A percentile compares a stretch with the other conserved stretches of the same genome.
Evolutionary conservation across 2,888 invertebrate genomes (phyloP).

Genomic region (Amiota minor): DNA sequence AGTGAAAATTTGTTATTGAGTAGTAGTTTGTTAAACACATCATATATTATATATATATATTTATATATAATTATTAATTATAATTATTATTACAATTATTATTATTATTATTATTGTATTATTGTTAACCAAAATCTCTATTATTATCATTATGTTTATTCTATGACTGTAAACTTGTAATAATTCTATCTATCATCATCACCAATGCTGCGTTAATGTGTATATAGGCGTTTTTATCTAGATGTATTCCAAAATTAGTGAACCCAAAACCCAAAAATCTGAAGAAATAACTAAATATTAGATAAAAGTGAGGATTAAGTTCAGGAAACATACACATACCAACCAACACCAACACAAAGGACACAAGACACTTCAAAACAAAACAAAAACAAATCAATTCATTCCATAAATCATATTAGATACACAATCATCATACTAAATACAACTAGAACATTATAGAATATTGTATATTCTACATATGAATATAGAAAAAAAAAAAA

Average conservation of each 20-base stretch:
- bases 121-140: slow-evolving; percentile 62
- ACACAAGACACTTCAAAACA: not conserved
- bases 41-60: slow-evolving; percentile 8
- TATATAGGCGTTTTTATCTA: slow-evolving; percentile 65
- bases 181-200: slow-evolving; percentile 46
- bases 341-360: not conserved
- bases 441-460: no score
- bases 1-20: slow-evolving; percentile 64
- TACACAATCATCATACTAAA: not conserved
- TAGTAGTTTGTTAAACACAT: slow-evolving; percentile 58
- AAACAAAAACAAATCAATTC: not conserved
- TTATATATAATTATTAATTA: slow-evolving; percentile 22
- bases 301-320: not conserved
- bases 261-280: slow-evolving; percentile 32
- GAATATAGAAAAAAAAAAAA: no score
- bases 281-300: not conserved
- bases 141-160: slow-evolving; percentile 44
- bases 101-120: slow-evolving; percentile 58
- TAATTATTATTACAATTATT: slow-evolving; percentile 47
- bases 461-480: no score
- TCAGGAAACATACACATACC: not conserved
- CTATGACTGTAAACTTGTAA: slow-evolving; percentile 36
- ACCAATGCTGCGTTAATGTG: slow-evolving; percentile 61
- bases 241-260: slow-evolving; percentile 60
- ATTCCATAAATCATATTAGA: not conserved